Conservation (phyloP, 1,140 invertebrate species). For the Augochlora pura region DNA sequence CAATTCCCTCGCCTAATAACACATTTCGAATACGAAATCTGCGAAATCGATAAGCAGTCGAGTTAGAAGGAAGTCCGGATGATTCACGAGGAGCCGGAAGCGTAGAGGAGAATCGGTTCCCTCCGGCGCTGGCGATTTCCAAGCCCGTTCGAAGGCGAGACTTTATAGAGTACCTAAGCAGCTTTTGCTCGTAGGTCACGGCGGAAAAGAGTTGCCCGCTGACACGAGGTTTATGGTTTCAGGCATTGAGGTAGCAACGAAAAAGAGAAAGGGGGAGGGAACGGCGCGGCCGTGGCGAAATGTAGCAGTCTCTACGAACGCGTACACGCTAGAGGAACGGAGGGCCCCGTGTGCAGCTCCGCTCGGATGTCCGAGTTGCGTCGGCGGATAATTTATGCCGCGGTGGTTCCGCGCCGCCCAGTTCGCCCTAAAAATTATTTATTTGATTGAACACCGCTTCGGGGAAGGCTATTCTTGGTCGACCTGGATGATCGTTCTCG, state of each 20-base stretch:
- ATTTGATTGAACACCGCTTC: conserved; percentile 71
- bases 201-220: conserved; percentile 23
- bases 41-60: conserved; percentile 47
- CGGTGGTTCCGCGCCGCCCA: conserved; percentile 68
- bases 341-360: conserved; percentile 60
- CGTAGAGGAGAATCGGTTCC: conserved; percentile 39
- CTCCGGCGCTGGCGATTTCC: conserved; percentile 29
- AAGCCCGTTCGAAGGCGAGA: conserved; percentile 45
- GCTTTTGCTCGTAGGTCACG: conserved; percentile 42
- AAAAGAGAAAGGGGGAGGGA: neutral
- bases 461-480: conserved; percentile 64
- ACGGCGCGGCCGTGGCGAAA: conserved; percentile 40
- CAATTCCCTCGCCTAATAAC: neutral
- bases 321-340: conserved; percentile 35
- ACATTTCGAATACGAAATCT: neutral
- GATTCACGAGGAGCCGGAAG: conserved; percentile 66
- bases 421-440: conserved; percentile 74
- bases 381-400: conserved; percentile 77
- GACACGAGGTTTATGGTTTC: conserved; percentile 56
- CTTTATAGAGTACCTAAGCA: conserved; percentile 52
- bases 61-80: conserved; percentile 60
- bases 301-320: conserved; percentile 55
- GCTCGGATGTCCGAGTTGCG: conserved; percentile 63
- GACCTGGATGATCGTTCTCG: conserved; percentile 29
- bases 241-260: conserved; percentile 13